A percentile compares a stretch with the other conserved stretches of the same genome.
Evolutionary conservation across 2,113 vertebrate species (phyloP).

Genomic region (Nyctereutes procyonoides): DNA sequence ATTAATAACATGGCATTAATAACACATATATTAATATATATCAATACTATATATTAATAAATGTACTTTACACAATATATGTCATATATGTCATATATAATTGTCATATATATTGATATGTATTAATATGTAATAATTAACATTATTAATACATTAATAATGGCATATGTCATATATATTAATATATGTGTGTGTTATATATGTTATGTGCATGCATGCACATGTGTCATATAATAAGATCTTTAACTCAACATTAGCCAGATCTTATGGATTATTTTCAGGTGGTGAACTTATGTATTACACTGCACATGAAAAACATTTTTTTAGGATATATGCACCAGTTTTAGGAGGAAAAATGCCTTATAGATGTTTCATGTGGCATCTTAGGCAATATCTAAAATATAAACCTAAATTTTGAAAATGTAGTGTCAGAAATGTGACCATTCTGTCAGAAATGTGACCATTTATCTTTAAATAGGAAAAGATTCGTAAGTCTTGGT

Average conservation of each 20-base stretch:
- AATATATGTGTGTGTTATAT: no score
- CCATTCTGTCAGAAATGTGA: constrained; percentile 66
- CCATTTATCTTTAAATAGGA: not conserved
- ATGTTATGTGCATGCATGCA: no score
- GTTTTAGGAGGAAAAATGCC: not conserved
- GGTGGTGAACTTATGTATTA: not conserved
- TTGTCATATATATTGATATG: no score
- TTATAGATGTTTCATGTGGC: not conserved
- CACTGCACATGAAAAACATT: not conserved
- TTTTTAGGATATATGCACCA: not conserved
- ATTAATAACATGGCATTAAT: no score
- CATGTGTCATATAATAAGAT: not conserved
- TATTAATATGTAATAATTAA: no score
- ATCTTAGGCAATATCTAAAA: constrained; percentile 19
- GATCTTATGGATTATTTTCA: constrained; percentile 43
- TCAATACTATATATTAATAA: no score
- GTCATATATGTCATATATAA: no score
- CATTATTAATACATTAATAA: no score
- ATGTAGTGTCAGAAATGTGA: no score
- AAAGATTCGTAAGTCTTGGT: not conserved
- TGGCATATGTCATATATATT: no score
- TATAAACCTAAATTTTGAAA: not conserved
- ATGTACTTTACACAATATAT: no score
- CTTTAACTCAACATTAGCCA: not conserved
- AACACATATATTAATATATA: no score